Evolutionary conservation across 2,113 vertebrate genomes (phyloP), one percentile per base, ranked within the genome.

Genomic region (Myxocyprinus asiaticus): DNA sequence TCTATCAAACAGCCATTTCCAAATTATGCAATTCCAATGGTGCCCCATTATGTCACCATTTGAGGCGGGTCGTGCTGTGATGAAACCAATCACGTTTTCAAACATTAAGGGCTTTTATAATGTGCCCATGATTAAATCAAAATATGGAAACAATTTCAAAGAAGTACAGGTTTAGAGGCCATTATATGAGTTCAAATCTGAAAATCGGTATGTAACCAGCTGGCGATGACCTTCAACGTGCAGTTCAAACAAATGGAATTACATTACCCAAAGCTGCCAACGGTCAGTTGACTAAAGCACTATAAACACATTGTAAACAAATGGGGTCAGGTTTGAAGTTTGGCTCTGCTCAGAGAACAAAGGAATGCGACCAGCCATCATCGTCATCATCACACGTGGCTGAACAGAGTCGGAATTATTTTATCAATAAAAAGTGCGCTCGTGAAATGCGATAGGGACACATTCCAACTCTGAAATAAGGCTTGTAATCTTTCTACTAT

Each of bases 321-420:
- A 50, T 4, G 3, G 12, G 11, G 43, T 4, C 56, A 17, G 58
- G 45, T 10, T 50, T 9, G 17, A 42, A 63, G 6, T n/a, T 45
- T 9, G 58, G 51, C 69, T 68, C 55, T 33, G 56, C n/a, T 3
- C 0, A 42, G 58, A 56, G 84, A 87, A 88, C 86, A 88, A 87
- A 88, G 86, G 86, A 88, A 88, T 86, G 85, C 79, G 65, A 56
- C 51, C 82, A 73, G 77, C 81, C 71, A 74, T 81, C 15, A 77
- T 75, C 22, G 22, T 33, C n/a, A 65, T 81, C 80, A 75, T 84
- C 65, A 82, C 86, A 87, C 86, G 87, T 88, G 85, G 78, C 79
- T 80, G 83, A 78, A 74, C 83, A 77, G 59, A 78, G 67, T 81
- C 82, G 3, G 15, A 7, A 58, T 15, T 82, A 74, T 66, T 65